Evolutionary conservation across 2,113 vertebrate species (phyloP).

Genomic region (Gulo gulo): DNA sequence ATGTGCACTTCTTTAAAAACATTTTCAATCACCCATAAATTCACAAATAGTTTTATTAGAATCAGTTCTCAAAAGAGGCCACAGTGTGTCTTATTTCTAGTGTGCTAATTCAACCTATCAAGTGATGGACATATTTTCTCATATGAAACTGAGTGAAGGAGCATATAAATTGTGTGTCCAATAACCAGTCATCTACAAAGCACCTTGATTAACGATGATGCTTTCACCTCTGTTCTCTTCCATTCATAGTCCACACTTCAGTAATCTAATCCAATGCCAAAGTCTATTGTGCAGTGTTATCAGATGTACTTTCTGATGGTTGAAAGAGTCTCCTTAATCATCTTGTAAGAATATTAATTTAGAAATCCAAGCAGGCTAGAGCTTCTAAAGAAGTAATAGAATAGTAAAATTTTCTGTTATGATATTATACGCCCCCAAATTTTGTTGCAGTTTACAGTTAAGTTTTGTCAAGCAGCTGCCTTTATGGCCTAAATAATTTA

Average conservation of each 20-base stretch:
- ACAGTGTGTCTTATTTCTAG: neutral
- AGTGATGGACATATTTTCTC: neutral
- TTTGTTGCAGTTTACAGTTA: neutral
- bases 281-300: neutral
- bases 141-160: conserved; percentile 1
- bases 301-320: conserved; percentile 23
- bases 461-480: neutral
- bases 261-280: conserved; percentile 4
- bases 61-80: neutral
- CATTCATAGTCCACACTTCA: neutral
- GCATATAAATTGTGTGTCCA: conserved; percentile 25
- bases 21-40: neutral
- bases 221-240: conserved; percentile 35
- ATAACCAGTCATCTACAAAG: neutral
- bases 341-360: conserved; percentile 47
- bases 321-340: conserved; percentile 59
- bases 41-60: conserved; percentile 1
- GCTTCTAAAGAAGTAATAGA: neutral
- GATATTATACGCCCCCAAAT: neutral
- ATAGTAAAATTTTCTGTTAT: neutral
- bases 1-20: neutral
- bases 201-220: conserved; percentile 54
- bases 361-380: neutral
- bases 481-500: neutral
- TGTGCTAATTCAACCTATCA: neutral